Base-by-base conservation (phyloP, 2,888 invertebrate species). In the Stenotaenia linearis region DNA sequence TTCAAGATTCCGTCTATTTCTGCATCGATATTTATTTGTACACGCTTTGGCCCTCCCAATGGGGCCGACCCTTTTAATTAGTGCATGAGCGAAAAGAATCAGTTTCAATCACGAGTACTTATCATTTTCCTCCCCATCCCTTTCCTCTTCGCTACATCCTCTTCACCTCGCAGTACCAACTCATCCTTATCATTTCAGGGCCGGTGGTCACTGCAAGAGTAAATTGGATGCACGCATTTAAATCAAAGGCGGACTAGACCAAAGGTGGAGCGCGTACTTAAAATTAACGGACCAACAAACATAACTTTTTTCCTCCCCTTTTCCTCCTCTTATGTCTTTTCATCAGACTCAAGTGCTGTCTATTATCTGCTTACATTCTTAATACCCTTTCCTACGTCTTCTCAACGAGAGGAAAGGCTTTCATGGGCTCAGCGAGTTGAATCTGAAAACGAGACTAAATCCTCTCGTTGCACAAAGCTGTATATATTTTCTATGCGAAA, bases 361-460 rank as follows among this genome's bases (percentile, higher is more conserved):
- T 69, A 69, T 69, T 69, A 69, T 28, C 69, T 69, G 69, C 69
- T 69, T 69, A 69, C 69, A 69, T 69, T 69, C 69, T 69, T 69
- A 69, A 69, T 69, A 69, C 69, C 69, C 25, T 69, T 69, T 69
- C 12, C 50, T 28, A 69, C 25, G 28, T 69, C 69, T 69, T 69
- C 69, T 69, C 69, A 25, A 1, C 9, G 12, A 69, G 69, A 69
- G 69, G 69, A 69, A 69, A 69, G 28, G 69, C 69, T 69, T 69
- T 69, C 25, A 69, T 25, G 69, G 25, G 69, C 69, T 69, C 69
- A 69, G 12, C 28, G 25, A 69, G 25, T 69, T 3, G 69, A 69
- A 69, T 69, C 69, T 69, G 69, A 69, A 69, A 69, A 69, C 69
- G 69, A 69, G 69, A 69, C 15, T 69, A 69, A 69, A 69, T 69